phyloP scores from a whole-genome alignment of 2,113 vertebrate genomes.

The Plestiodon gilberti region DNA sequence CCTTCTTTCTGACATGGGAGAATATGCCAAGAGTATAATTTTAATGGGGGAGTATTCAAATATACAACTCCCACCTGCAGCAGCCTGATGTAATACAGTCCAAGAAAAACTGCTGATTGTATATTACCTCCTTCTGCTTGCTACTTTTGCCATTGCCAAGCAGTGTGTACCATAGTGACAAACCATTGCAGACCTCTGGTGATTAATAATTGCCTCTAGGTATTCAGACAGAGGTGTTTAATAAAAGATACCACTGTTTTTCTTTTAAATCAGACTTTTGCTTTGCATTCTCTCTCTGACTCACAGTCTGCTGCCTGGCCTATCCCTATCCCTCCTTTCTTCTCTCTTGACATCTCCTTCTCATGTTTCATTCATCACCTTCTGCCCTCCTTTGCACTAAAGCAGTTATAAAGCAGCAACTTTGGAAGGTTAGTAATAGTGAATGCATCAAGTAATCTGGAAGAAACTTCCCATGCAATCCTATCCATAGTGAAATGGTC shows the following conservation, averaged over 20 bases:
- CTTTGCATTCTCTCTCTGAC: not conserved
- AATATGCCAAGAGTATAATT: not conserved
- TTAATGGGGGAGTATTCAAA: not conserved
- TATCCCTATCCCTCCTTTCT: not conserved
- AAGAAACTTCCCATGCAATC: constrained; percentile 18
- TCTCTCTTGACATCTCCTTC: not conserved
- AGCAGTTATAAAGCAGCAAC: not conserved
- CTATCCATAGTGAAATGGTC: constrained; percentile 45
- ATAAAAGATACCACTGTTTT: too few relatives aligned
- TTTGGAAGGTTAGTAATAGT: not conserved
- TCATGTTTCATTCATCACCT: not conserved
- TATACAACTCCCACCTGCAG: too few relatives aligned
- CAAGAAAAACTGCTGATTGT: too few relatives aligned
- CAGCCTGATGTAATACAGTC: too few relatives aligned
- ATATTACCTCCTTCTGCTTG: too few relatives aligned
- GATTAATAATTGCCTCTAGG: too few relatives aligned
- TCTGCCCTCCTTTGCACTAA: not conserved
- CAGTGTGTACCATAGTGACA: too few relatives aligned
- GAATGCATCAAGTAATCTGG: not conserved
- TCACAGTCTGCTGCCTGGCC: not conserved
- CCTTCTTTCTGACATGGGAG: not conserved
- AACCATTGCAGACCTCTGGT: too few relatives aligned
- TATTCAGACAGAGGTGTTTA: too few relatives aligned
- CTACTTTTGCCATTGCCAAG: too few relatives aligned
- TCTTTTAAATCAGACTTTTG: not conserved